These are phyloP conservation scores for Phalacrocorax pelagicus DNA, from an alignment of 2,113 vertebrate genomes.

Conservation along the genomic window DNA sequence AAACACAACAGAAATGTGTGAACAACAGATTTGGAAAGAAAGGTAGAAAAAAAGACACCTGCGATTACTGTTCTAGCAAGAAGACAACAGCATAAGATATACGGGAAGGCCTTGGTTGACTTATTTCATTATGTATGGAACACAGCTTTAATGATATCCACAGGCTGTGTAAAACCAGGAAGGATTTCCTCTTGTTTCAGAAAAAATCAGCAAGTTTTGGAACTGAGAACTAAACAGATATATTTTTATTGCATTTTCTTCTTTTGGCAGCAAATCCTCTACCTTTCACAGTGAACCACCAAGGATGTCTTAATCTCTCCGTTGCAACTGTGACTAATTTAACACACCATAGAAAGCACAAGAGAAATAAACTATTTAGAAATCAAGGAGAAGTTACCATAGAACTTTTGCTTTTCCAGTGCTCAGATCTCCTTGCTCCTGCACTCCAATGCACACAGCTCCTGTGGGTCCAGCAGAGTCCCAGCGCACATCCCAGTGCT, in stretches of 20 bases:
- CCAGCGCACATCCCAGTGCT: rapidly evolving
- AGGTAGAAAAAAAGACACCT: slow-evolving; percentile 5
- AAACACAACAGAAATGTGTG: slow-evolving; percentile 21
- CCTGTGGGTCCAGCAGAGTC: not conserved
- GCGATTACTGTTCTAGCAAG: not conserved
- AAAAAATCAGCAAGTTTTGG: not conserved
- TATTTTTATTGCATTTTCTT: not conserved
- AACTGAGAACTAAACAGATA: not conserved
- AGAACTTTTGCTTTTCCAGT: not conserved
- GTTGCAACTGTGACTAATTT: not conserved
- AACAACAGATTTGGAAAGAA: slow-evolving; percentile 15
- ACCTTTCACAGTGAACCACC: not conserved
- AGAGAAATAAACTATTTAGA: not conserved
- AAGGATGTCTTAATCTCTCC: not conserved
- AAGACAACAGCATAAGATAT: not conserved
- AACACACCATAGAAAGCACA: not conserved
- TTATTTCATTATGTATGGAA: not conserved
- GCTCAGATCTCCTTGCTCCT: not conserved
- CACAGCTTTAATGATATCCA: not conserved
- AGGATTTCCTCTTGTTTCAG: not conserved
- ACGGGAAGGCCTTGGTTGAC: not conserved
- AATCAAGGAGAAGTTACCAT: not conserved
- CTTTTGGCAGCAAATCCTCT: not conserved
- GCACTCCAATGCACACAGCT: not conserved
- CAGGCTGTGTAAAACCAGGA: not conserved